Conservation (phyloP, 2,113 vertebrate species). For the Oryzias javanicus region DNA sequence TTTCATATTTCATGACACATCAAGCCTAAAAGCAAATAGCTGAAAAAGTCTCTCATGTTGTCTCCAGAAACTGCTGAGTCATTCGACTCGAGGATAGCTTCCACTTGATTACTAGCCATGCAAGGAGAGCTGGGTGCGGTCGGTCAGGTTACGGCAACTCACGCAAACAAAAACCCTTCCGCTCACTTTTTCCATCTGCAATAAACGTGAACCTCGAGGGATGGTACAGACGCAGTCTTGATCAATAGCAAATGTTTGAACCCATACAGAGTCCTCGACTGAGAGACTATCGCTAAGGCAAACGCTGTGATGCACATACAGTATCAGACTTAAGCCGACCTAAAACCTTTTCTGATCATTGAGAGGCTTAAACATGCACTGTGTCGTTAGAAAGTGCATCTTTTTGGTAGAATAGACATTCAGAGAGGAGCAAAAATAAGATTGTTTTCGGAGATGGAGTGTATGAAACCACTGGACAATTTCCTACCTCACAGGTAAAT, state of each 20-base stretch:
- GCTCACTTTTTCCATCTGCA: not conserved
- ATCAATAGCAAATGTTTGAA: slow-evolving; percentile 20
- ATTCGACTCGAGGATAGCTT: slow-evolving; percentile 15
- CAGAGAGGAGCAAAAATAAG: slow-evolving; percentile 16
- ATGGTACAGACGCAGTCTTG: slow-evolving; percentile 19
- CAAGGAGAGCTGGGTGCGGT: slow-evolving; percentile 28
- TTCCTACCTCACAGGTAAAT: slow-evolving; percentile 2
- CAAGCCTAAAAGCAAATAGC: not conserved
- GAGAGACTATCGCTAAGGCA: slow-evolving; percentile 58
- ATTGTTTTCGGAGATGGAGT: slow-evolving; percentile 24
- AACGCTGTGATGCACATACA: slow-evolving; percentile 43
- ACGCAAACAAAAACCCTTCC: slow-evolving; percentile 5
- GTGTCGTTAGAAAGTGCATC: slow-evolving; percentile 21
- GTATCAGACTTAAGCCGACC: slow-evolving; percentile 13
- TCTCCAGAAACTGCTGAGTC: slow-evolving; percentile 31
- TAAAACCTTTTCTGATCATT: slow-evolving; percentile 21
- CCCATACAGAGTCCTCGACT: slow-evolving; percentile 57
- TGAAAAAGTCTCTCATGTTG: slow-evolving; percentile 1
- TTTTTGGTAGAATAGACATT: slow-evolving; percentile 36
- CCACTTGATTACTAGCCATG: slow-evolving; percentile 18
- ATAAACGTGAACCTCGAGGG: slow-evolving; percentile 1
- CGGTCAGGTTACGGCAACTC: slow-evolving; percentile 12
- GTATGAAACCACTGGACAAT: slow-evolving; percentile 23
- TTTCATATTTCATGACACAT: not conserved
- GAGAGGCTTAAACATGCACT: slow-evolving; percentile 11